Evolutionary conservation across 2,113 vertebrate genomes (phyloP).

Genomic region (Nesoenas mayeri): DNA sequence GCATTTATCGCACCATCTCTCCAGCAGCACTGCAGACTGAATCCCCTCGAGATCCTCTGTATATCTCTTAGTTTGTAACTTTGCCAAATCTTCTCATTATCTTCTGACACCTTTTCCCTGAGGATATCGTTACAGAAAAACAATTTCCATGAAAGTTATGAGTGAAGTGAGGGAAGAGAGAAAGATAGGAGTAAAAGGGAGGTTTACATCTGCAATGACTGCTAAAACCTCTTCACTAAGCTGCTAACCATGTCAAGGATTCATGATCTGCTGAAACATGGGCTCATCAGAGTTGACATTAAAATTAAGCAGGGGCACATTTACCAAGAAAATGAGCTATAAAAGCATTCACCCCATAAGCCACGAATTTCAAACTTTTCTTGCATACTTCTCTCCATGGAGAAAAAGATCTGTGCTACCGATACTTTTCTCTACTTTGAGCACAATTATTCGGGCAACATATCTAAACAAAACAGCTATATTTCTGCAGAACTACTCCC

Average conservation of each 20-base stretch:
- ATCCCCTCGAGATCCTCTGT: neutral
- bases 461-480: neutral
- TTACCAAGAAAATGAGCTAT: neutral
- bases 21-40: neutral
- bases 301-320: neutral
- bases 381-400: neutral
- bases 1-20: neutral
- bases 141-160: neutral
- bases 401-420: neutral
- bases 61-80: neutral
- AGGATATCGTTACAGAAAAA: constrained; percentile 13
- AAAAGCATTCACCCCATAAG: neutral
- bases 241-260: neutral
- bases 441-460: neutral
- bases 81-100: constrained; percentile 20
- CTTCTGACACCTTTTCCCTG: constrained; percentile 8
- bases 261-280: neutral
- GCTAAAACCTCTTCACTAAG: neutral
- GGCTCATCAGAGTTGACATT: neutral
- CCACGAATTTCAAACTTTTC: neutral
- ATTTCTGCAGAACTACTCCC: neutral
- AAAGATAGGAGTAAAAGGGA: neutral
- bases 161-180: neutral
- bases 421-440: neutral
- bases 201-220: neutral